These are phyloP conservation scores for human DNA, from an alignment of 2,113 vertebrate genomes.

Conservation along the genomic window DNA sequence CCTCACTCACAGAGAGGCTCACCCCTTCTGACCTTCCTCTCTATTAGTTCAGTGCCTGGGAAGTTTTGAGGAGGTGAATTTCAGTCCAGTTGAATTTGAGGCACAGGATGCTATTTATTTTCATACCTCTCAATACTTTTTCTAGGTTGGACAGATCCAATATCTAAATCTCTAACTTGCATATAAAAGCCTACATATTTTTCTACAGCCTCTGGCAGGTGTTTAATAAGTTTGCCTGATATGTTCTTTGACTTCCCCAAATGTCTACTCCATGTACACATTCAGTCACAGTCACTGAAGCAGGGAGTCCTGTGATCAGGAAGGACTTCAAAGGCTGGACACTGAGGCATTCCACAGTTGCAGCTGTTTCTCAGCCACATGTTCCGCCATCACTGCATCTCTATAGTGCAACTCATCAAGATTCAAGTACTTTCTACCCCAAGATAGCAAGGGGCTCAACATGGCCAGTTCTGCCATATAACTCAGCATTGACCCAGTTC, in stretches of 20 bases:
- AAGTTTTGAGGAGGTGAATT: neutral
- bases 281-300: neutral
- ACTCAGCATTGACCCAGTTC: neutral
- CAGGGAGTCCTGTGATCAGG: neutral
- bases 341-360: fast-evolving
- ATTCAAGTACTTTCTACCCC: neutral
- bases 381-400: neutral
- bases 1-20: neutral
- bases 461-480: fast-evolving
- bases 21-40: neutral
- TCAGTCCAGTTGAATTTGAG: neutral
- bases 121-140: neutral
- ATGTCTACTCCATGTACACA: neutral
- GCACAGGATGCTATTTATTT: neutral
- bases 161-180: neutral
- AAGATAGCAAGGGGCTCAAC: too few species aligned
- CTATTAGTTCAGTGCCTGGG: neutral
- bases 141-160: neutral
- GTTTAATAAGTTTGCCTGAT: neutral
- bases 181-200: neutral
- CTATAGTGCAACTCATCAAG: too few species aligned
- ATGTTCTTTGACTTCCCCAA: neutral
- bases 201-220: neutral
- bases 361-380: neutral
- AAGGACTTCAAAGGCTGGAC: neutral